Percentiles rank a stretch among this genome's conserved stretches.
These are phyloP conservation scores for Montipora capitata DNA, from an alignment of 92 coral and sea anemone species.

Conservation along the genomic window DNA sequence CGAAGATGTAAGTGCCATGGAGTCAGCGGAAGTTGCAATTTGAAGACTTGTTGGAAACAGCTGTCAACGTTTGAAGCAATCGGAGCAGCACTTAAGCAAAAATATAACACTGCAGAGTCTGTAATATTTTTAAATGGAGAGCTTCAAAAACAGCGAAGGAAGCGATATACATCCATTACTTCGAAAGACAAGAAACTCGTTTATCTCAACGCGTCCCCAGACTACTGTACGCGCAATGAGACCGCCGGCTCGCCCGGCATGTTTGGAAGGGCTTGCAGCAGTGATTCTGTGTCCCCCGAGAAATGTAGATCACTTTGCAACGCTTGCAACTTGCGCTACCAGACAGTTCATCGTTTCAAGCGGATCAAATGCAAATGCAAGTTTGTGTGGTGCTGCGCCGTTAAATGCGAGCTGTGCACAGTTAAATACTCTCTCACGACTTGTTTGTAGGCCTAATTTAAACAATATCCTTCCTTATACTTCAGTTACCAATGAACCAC, in stretches of 20 bases:
- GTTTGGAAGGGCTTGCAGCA: slow-evolving; percentile 80
- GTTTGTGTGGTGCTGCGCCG: slow-evolving; percentile 90
- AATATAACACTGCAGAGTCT: slow-evolving; percentile 65
- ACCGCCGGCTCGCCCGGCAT: slow-evolving; percentile 79
- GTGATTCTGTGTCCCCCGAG: slow-evolving; percentile 21
- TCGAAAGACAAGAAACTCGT: slow-evolving; percentile 66
- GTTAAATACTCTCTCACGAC: slow-evolving; percentile 12
- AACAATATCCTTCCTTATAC: too few relatives aligned
- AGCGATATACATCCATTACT: slow-evolving; percentile 40
- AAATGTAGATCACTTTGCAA: slow-evolving; percentile 74
- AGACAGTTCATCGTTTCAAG: slow-evolving; percentile 18
- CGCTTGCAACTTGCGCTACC: slow-evolving; percentile 69
- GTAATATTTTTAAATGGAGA: slow-evolving; percentile 44
- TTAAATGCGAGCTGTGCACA: slow-evolving; percentile 69
- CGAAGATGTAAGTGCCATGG: slow-evolving; percentile 91
- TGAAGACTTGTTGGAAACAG: slow-evolving; percentile 83
- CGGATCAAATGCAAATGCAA: slow-evolving; percentile 79
- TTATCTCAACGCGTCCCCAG: slow-evolving; percentile 77
- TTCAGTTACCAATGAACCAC: too few relatives aligned
- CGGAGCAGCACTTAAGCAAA: slow-evolving; percentile 75
- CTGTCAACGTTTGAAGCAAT: slow-evolving; percentile 72
- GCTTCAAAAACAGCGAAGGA: slow-evolving; percentile 41
- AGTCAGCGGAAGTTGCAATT: slow-evolving; percentile 78
- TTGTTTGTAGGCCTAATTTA: not conserved
- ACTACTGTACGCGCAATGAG: slow-evolving; percentile 79